Evolutionary conservation across 2,888 invertebrate genomes (phyloP).

Genomic region (Pheosia gnoma): DNA sequence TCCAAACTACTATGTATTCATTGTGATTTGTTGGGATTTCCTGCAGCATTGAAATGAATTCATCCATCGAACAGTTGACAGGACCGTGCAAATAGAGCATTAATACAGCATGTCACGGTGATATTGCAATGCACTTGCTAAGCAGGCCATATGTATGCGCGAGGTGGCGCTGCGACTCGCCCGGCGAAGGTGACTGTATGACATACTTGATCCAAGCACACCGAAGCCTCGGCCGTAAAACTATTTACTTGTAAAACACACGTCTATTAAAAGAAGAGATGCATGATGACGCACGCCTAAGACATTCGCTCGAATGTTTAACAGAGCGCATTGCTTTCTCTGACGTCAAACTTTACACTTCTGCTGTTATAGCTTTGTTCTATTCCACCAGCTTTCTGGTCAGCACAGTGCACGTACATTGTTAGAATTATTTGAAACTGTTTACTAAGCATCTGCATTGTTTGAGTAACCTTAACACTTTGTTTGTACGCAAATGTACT

Average conservation of each 20-base stretch:
- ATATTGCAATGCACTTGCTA: constrained; percentile 66
- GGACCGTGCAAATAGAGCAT: constrained; percentile 59
- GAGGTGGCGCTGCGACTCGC: constrained; percentile 43
- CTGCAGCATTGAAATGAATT: not conserved
- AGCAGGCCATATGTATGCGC: constrained; percentile 70
- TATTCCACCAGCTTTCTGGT: constrained; percentile 24
- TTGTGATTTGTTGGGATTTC: constrained; percentile 7
- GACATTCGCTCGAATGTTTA: constrained; percentile 30
- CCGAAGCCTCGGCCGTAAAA: constrained; percentile 32
- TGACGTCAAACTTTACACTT: constrained; percentile 43
- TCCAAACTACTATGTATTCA: constrained; percentile 14
- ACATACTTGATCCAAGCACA: constrained; percentile 23
- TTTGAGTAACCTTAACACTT: not conserved
- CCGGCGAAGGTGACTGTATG: constrained; percentile 49
- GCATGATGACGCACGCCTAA: constrained; percentile 43
- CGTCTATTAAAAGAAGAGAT: constrained; percentile 42
- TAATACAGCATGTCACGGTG: constrained; percentile 62
- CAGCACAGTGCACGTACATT: not conserved
- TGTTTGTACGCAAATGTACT: no score
- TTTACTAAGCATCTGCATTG: constrained; percentile 5
- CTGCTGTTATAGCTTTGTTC: constrained; percentile 29
- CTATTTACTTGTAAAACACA: constrained; percentile 39
- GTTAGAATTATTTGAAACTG: constrained; percentile 4
- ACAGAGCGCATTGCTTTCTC: constrained; percentile 41
- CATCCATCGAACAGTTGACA: constrained; percentile 32